These are phyloP conservation scores for Silurus aristotelis DNA, from an alignment of 2,797 vertebrate species.

Conservation along the genomic window DNA sequence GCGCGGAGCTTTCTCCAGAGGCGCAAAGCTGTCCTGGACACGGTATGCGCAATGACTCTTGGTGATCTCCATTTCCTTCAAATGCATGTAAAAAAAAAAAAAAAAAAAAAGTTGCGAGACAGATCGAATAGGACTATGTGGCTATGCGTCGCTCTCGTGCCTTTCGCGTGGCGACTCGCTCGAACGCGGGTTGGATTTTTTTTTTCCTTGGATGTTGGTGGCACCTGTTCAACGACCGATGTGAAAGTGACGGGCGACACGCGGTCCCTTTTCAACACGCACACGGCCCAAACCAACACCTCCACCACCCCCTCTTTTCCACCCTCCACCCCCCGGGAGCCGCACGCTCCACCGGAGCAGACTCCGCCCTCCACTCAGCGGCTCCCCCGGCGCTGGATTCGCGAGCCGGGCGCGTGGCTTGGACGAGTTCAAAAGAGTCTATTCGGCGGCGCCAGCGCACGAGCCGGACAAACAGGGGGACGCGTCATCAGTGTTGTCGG, in stretches of 20 bases:
- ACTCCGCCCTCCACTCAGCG: constrained; percentile 56
- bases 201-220: constrained; percentile 18
- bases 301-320: background rate
- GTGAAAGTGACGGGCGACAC: constrained; percentile 51
- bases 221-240: constrained; percentile 53
- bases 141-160: constrained; percentile 58
- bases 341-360: constrained; percentile 53
- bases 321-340: background rate
- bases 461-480: constrained; percentile 36
- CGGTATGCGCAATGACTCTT: constrained; percentile 42
- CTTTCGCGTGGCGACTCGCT: constrained; percentile 58
- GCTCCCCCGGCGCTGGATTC: constrained; percentile 57
- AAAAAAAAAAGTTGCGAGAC: background rate
- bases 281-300: constrained; percentile 20
- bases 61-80: constrained; percentile 53
- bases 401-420: constrained; percentile 73
- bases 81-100: constrained; percentile 27
- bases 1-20: background rate
- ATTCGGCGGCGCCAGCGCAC: constrained; percentile 44
- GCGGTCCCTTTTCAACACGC: constrained; percentile 66
- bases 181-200: constrained; percentile 35
- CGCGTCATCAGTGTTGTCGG: background rate
- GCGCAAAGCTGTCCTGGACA: constrained; percentile 18
- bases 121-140: background rate
- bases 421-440: constrained; percentile 52